Percentiles rank a stretch among this genome's conserved stretches.
These are phyloP conservation scores for Lagopus leucura DNA, from an alignment of 2,113 vertebrate species.

Conservation along the genomic window DNA sequence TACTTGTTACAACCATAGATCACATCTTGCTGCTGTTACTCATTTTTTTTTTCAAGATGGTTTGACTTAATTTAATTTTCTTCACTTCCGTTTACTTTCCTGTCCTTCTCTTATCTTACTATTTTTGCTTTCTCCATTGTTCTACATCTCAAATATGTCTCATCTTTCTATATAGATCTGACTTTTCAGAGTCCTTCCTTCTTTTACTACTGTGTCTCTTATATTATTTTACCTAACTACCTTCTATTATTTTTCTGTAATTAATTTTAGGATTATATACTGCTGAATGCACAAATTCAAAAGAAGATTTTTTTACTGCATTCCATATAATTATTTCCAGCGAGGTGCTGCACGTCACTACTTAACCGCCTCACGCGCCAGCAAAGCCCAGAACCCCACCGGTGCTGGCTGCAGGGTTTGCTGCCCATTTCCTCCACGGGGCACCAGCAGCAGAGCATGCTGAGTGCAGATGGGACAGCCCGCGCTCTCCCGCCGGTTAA, in stretches of 20 bases:
- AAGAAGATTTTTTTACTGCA: background rate
- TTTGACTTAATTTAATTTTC: background rate
- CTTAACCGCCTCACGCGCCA: background rate
- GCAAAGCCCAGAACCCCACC: background rate
- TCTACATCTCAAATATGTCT: background rate
- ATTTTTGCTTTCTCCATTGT: background rate
- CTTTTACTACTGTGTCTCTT: background rate
- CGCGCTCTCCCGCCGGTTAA: slow-evolving; percentile 42
- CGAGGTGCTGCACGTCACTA: background rate
- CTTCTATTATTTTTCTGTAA: background rate
- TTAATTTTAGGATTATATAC: background rate
- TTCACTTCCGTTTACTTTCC: background rate
- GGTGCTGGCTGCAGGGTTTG: accelerated
- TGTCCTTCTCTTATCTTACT: background rate
- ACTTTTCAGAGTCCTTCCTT: background rate
- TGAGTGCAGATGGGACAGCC: background rate
- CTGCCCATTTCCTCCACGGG: background rate
- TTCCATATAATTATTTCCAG: background rate
- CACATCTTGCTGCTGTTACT: background rate
- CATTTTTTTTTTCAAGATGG: background rate
- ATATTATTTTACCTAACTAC: background rate
- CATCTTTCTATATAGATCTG: background rate
- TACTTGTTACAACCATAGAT: background rate
- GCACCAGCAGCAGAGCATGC: background rate
- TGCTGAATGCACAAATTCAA: background rate